Percentiles rank a stretch among this genome's conserved stretches.
Conservation (phyloP, 2,113 vertebrate species). For the Poecile atricapillus region DNA sequence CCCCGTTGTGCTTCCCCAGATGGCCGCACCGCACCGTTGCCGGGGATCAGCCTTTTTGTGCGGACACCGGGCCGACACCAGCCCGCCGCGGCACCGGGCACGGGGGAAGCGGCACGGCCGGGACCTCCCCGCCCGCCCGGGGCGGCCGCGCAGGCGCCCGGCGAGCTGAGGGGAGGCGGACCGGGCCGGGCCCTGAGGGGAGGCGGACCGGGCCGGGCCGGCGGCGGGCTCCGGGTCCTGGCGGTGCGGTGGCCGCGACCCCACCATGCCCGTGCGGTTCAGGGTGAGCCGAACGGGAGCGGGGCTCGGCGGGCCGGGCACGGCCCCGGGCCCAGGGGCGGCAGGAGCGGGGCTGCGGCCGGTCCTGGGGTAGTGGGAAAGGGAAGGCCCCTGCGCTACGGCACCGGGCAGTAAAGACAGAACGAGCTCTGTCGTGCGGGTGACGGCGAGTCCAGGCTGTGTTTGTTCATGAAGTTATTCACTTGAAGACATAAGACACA, state of each 20-base stretch:
- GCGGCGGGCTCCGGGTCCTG: not conserved
- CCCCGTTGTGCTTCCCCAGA: fast-evolving
- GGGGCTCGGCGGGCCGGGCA: not conserved
- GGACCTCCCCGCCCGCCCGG: not conserved
- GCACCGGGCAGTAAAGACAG: no score
- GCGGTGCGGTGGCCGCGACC: not conserved
- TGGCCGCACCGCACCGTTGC: fast-evolving
- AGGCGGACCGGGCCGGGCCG: no score
- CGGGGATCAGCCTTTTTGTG: fast-evolving
- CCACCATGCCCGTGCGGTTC: not conserved
- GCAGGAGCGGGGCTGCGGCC: not conserved
- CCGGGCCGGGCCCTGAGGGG: no score
- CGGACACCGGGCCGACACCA: fast-evolving
- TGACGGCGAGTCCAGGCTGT: not conserved
- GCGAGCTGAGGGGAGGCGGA: not conserved
- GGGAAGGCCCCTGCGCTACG: not conserved
- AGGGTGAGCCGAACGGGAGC: not conserved
- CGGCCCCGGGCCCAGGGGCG: not conserved
- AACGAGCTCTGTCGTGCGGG: not conserved
- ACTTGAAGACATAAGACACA: not conserved
- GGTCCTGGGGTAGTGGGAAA: not conserved
- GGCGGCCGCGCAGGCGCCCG: slow-evolving; percentile 37
- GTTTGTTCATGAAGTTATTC: not conserved
- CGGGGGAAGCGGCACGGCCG: fast-evolving
- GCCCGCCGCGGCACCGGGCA: fast-evolving